These are phyloP conservation scores for Pseudorectes ferrugineus DNA, from an alignment of 2,113 vertebrate species.

Conservation along the genomic window DNA sequence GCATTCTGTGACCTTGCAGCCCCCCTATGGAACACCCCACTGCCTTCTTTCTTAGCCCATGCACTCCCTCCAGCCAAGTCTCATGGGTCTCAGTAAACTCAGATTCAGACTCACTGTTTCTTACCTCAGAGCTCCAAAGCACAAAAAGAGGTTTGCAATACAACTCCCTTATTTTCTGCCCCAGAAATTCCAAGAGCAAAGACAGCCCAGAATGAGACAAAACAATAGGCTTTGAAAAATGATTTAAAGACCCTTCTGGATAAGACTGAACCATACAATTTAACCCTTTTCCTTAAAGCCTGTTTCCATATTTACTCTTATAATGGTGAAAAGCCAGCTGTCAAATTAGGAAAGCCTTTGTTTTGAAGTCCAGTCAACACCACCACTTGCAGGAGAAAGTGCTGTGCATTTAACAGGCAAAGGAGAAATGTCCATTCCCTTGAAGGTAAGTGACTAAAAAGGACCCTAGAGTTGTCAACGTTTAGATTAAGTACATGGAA, in stretches of 20 bases:
- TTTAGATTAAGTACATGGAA: neutral
- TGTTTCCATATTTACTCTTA: neutral
- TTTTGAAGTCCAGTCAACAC: neutral
- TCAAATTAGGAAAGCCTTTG: neutral
- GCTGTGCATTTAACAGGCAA: neutral
- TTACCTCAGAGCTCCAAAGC: neutral
- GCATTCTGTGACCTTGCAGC: neutral
- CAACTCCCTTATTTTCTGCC: neutral
- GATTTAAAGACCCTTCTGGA: neutral
- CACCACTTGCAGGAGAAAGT: neutral
- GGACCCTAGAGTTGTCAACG: neutral
- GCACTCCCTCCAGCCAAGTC: neutral
- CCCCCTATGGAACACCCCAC: rapidly evolving
- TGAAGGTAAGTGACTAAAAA: neutral
- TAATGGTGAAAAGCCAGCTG: neutral
- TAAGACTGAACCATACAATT: neutral
- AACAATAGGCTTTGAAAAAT: neutral
- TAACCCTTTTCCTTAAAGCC: neutral
- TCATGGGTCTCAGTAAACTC: neutral
- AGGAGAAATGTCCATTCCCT: neutral
- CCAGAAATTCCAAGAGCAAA: neutral
- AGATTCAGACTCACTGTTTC: neutral
- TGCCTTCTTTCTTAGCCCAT: neutral
- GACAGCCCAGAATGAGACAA: neutral
- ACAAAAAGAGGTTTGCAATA: neutral